Evolutionary conservation across 2,888 invertebrate genomes (phyloP).

Genomic region (Kuschelorhynchus macadamiae): DNA sequence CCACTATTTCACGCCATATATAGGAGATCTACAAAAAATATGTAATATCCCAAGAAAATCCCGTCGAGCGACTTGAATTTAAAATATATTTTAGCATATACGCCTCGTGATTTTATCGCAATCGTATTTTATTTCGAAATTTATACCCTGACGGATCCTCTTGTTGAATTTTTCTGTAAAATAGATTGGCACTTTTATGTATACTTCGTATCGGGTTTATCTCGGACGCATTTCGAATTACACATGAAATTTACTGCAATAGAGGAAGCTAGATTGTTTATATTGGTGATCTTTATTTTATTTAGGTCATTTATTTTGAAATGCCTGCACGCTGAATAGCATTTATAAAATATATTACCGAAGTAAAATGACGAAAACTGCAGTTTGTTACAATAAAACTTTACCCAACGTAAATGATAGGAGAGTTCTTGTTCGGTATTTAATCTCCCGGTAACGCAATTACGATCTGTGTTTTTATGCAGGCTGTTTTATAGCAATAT

Average conservation of each 20-base stretch:
- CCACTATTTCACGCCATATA: conserved; percentile 2
- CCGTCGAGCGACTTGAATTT: conserved; percentile 28
- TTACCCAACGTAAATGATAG: too few species aligned
- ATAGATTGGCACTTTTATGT: conserved; percentile 47
- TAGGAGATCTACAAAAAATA: conserved; percentile 14
- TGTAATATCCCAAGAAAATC: conserved; percentile 11
- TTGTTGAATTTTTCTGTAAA: conserved; percentile 38
- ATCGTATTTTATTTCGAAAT: conserved; percentile 43
- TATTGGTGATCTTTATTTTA: too few species aligned
- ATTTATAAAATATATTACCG: too few species aligned
- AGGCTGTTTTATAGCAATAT: too few species aligned
- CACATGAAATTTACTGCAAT: conserved; percentile 18
- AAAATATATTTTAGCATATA: conserved; percentile 40
- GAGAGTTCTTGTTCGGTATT: too few species aligned
- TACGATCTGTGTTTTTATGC: too few species aligned
- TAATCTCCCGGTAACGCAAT: too few species aligned
- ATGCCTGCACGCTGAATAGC: too few species aligned
- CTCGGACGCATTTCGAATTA: conserved; percentile 29
- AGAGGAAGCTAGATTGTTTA: background rate
- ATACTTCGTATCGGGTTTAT: conserved; percentile 39
- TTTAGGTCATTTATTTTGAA: too few species aligned
- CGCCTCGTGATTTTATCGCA: conserved; percentile 35
- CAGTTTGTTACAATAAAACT: too few species aligned
- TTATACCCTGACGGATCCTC: conserved; percentile 37
- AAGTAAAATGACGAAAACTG: too few species aligned